Evolutionary conservation across 64 coral and sea anemone species (phyloP), one percentile per base, ranked within the genome.

Genomic region (Trachythela sp.): DNA sequence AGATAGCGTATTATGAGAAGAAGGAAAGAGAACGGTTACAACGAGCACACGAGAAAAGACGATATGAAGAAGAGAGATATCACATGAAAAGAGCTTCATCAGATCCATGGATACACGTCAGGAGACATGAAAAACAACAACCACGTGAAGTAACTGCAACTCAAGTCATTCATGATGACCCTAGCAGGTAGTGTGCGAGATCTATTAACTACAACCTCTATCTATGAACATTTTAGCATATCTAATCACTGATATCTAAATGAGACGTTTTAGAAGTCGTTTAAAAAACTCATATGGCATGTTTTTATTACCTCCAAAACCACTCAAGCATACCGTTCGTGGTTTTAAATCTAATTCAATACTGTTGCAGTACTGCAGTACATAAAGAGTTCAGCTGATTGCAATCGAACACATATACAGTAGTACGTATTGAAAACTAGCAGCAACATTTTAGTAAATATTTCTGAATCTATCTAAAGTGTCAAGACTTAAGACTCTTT

Each of bases 81-180:
- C 75, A 80, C 13, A 80, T 80, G 75, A 80, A 80, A 64, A 64
- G 24, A 64, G 26, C 20, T 64, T 64, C 56, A 64, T 64, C 56
- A n/a, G 56, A 80, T 20, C 75, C 37, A 37, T 39, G 75, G 75
- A 80, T 37, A 8, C 75, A 80, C 34, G 20, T 37, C 75, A 39
- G 33, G 20, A 37, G 30, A 36, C 75, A 80, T 64, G 75, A 80
- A 36, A 35, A 80, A 80, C 75, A 80, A 80, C 9, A n/a, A 37
- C 20, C 15, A 2, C 9, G 3, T 80, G 37, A 39, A 80, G 35
- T 80, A 15, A 5, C 20, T 80, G 75, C 75, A 15, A 80, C 75
- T 0, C 75, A 80, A 39, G 31, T 36, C 0, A 80, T 80, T 20
- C 75, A 38, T 37, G 75, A 80, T 18, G 56, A 64, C 56, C 56